Percentiles rank a stretch among this genome's conserved stretches.
Evolutionary conservation across 2,888 invertebrate genomes (phyloP).

Genomic region (Eupithecia tripunctaria): DNA sequence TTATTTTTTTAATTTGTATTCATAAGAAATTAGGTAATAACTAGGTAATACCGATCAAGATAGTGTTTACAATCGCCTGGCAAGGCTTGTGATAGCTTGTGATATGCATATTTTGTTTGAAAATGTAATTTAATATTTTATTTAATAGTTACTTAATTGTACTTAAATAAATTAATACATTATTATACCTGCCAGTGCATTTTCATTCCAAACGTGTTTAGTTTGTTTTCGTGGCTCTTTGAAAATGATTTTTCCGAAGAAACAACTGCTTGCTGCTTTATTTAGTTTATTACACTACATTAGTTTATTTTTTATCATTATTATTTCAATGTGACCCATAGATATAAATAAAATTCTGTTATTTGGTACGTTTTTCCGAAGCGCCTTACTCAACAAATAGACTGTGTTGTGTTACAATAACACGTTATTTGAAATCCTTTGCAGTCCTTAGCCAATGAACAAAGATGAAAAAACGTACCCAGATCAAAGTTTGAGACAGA

Average conservation of each 20-base stretch:
- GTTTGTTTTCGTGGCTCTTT: no score
- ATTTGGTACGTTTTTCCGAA: no score
- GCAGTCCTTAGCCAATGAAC: no score
- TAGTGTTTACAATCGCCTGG: neutral
- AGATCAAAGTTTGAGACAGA: no score
- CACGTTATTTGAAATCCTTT: no score
- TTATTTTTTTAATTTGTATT: neutral
- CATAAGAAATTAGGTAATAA: neutral
- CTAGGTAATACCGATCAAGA: neutral
- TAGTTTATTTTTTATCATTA: no score
- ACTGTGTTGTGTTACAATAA: no score
- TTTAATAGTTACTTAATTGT: neutral
- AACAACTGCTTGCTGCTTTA: slow-evolving; percentile 6
- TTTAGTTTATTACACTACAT: neutral
- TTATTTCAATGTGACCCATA: neutral
- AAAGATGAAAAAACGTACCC: no score
- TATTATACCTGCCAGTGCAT: neutral
- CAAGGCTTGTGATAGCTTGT: neutral
- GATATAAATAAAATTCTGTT: no score
- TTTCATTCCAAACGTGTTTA: neutral
- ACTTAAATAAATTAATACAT: neutral
- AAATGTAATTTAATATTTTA: no score
- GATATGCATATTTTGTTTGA: neutral
- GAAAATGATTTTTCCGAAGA: neutral
- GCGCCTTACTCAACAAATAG: no score